Base-by-base conservation (phyloP, 2,113 vertebrate species). In the Eubucco bourcierii region DNA sequence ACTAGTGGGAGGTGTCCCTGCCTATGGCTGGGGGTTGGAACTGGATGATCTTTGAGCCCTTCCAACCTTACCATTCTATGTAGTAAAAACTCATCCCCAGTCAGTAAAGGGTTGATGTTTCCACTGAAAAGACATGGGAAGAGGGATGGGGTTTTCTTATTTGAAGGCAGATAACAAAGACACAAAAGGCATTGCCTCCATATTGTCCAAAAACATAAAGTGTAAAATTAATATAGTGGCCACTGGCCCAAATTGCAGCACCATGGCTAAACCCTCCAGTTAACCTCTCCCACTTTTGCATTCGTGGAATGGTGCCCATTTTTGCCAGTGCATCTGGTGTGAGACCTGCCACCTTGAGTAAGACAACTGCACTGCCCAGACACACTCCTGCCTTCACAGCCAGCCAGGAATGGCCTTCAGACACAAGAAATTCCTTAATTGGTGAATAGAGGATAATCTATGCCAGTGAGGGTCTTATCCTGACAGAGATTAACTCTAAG, bases 401-500 rank as follows among this genome's bases (percentile, higher is more conserved):
- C 76, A 82, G 50, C 4, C 75, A 79, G 17, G 4, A 63, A 11
- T 3, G 1, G 15, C 19, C 59, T 88, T 52, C 68, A 2, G 4
- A 34, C 9, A 37, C 56, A 66, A 80, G 46, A 81, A 84, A 66
- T 79, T 68, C 59, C 84, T 60, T 80, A 87, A 84, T 17, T 87
- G 67, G 37, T 64, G 82, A 92, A 87, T 58, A 34, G 73, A 55
- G 60, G 59, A 84, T 76, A 75, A 93, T 84, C 87, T 80, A 15
- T 47, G 50, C 78, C 80, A 90, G 46, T 3, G 15, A 80, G 55
- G 34, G 76, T 72, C 1, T 65, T 65, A 68, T 67, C 60, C 84
- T 60, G 64, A 84, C 71, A 87, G 78, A 90, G 78, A 89, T 92
- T 71, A 90, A 87, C 55, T 87, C 87, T 33, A 87, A 89, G 66